Percentiles rank a stretch among this genome's conserved stretches.
Conservation (phyloP, 2,113 vertebrate species). For the Xenopus tropicalis region UCB_Xtro_10.0 CM004451.2:77949001-77949500, state of each 20-base stretch:
- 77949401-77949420: conserved; percentile 6
- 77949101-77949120: conserved; percentile 22
- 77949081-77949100: too few relatives aligned
- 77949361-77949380: conserved; percentile 11
- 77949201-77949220: conserved; percentile 13
- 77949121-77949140: neutral
- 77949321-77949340: conserved; percentile 22
- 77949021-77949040: too few relatives aligned
- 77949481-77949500: neutral
- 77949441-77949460: neutral
- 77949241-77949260: conserved; percentile 10
- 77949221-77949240: conserved; percentile 22
- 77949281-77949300: conserved; percentile 31
- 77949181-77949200: conserved; percentile 3
- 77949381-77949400: neutral
- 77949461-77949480: conserved; percentile 2
- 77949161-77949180: conserved; percentile 3
- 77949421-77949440: neutral
- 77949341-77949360: neutral
- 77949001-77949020: too few relatives aligned
- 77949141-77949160: conserved; percentile 12
- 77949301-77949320: conserved; percentile 6
- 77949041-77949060: too few relatives aligned
- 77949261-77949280: conserved; percentile 11
- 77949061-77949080: too few relatives aligned